Evolutionary conservation across 2,797 vertebrate species (phyloP).

Genomic region (Sebastes umbrosus): DNA sequence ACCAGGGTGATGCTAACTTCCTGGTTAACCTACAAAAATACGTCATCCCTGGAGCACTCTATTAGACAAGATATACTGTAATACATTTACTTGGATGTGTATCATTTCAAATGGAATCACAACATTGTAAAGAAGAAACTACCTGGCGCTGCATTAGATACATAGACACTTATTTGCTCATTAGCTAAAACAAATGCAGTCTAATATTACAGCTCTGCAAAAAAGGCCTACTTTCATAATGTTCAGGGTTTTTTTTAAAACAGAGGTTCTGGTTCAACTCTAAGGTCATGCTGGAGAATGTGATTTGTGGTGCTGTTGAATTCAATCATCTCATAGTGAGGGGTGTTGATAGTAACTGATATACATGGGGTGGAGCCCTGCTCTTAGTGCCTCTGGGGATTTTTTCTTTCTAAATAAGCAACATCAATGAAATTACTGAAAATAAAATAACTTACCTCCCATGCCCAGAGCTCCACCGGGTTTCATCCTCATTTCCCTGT

Average conservation of each 20-base stretch:
- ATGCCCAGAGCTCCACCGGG: slow-evolving; percentile 88
- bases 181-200: neutral
- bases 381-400: neutral
- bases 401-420: no score
- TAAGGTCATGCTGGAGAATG: no score
- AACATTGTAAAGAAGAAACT: neutral
- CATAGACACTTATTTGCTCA: neutral
- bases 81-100: neutral
- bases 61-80: no score
- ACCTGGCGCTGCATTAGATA: neutral
- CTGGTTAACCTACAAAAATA: no score
- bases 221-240: neutral
- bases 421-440: neutral
- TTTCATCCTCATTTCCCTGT: slow-evolving; percentile 95
- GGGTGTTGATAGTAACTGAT: neutral
- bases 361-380: neutral
- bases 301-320: neutral
- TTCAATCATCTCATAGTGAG: neutral
- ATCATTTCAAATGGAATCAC: neutral
- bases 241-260: neutral
- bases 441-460: slow-evolving; percentile 86
- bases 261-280: neutral
- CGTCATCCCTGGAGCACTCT: no score
- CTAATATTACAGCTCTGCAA: neutral
- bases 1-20: no score